Percentiles rank a stretch among this genome's conserved stretches.
Evolutionary conservation across 2,797 vertebrate genomes (phyloP).

Genomic region (Lithobates sylvaticus): DNA sequence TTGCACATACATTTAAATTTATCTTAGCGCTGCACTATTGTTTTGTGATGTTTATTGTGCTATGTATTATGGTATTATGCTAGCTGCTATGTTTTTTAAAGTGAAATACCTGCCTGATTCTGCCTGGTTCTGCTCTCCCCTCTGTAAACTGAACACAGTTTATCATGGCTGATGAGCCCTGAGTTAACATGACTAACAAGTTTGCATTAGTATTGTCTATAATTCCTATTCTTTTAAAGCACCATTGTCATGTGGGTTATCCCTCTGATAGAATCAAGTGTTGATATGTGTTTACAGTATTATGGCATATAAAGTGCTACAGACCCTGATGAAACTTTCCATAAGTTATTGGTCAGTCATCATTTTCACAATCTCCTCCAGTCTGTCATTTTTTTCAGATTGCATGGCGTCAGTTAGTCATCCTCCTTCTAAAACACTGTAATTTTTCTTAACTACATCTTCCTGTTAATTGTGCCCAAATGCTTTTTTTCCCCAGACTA

Average conservation of each 20-base stretch:
- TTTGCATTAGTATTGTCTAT: too few relatives aligned
- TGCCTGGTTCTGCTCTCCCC: too few relatives aligned
- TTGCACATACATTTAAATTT: too few relatives aligned
- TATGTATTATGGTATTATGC: too few relatives aligned
- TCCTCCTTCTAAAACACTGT: not conserved
- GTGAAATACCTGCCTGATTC: too few relatives aligned
- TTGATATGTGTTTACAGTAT: not conserved
- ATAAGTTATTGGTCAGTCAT: not conserved
- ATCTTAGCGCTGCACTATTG: too few relatives aligned
- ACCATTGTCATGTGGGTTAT: not conserved
- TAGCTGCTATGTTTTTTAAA: too few relatives aligned
- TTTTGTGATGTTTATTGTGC: too few relatives aligned
- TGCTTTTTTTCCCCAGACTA: not conserved
- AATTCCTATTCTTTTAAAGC: too few relatives aligned
- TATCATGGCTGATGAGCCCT: too few relatives aligned
- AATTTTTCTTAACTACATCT: constrained; percentile 21
- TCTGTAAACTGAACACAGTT: too few relatives aligned
- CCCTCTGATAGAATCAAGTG: not conserved
- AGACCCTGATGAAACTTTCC: not conserved
- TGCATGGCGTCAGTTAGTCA: constrained; percentile 8
- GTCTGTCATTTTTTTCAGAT: constrained; percentile 40
- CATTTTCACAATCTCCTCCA: not conserved
- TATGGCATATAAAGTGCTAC: not conserved
- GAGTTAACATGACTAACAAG: too few relatives aligned
- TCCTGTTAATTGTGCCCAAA: constrained; percentile 21